A percentile compares a stretch with the other conserved stretches of the same genome.
Evolutionary conservation across 2,888 invertebrate species (phyloP).

Genomic region (Agriotes lineatus): DNA sequence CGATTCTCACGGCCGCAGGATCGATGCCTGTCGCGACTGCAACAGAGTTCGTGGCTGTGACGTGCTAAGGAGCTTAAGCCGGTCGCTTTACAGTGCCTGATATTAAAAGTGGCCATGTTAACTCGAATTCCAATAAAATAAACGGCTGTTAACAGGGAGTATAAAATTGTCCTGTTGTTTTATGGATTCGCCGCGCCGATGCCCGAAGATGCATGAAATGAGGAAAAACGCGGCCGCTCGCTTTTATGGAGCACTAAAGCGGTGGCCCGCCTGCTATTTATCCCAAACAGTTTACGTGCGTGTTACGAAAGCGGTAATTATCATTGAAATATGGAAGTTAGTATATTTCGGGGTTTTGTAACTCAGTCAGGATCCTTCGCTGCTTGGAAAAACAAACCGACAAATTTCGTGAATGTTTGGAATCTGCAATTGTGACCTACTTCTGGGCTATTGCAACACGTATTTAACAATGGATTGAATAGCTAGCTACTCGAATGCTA

Average conservation of each 20-base stretch:
- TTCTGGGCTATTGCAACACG: too few relatives aligned
- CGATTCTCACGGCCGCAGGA: constrained; percentile 60
- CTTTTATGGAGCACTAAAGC: constrained; percentile 39
- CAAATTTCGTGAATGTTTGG: too few relatives aligned
- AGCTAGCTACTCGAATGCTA: too few relatives aligned
- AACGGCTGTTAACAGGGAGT: constrained; percentile 52
- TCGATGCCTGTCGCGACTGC: constrained; percentile 56
- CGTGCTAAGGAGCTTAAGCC: constrained; percentile 49
- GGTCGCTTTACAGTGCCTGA: constrained; percentile 49
- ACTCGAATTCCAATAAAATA: constrained; percentile 54
- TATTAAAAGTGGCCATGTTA: constrained; percentile 52
- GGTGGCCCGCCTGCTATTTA: constrained; percentile 21
- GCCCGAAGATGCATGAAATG: neutral
- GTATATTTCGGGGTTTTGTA: too few relatives aligned
- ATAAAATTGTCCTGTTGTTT: constrained; percentile 14
- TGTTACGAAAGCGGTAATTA: too few relatives aligned
- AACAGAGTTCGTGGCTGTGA: constrained; percentile 38
- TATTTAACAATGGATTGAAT: too few relatives aligned
- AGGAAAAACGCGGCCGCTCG: neutral
- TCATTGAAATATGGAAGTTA: too few relatives aligned
- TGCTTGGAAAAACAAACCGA: too few relatives aligned
- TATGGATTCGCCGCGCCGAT: constrained; percentile 3
- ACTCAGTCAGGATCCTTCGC: too few relatives aligned
- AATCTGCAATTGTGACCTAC: too few relatives aligned
- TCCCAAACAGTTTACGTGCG: constrained; percentile 16